Percentiles rank a stretch among this genome's conserved stretches.
phyloP scores from a whole-genome alignment of 2,797 vertebrate genomes.

The Rhyacichthys aspro region DNA sequence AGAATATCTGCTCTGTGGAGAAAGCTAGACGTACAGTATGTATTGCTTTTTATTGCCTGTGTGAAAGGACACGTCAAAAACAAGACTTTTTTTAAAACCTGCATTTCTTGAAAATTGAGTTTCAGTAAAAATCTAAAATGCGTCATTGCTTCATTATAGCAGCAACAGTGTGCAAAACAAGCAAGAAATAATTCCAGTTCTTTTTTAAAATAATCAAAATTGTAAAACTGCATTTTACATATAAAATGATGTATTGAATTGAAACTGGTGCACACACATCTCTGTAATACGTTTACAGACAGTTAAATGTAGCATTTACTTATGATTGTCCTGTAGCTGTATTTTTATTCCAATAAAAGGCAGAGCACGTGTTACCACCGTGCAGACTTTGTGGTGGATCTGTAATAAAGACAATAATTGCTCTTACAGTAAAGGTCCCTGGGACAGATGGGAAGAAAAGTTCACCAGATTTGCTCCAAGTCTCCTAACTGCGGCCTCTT shows the following conservation, averaged over 20 bases:
- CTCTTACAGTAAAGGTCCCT: conserved; percentile 12
- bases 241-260: no score
- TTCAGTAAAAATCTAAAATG: not conserved
- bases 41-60: not conserved
- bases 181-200: not conserved
- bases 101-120: not conserved
- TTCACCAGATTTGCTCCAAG: conserved; percentile 14
- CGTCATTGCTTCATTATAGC: not conserved
- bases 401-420: conserved; percentile 18
- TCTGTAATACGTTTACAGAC: conserved; percentile 3
- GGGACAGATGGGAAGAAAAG: conserved; percentile 15
- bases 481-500: conserved; percentile 19
- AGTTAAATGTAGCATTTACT: conserved; percentile 2
- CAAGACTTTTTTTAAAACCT: not conserved
- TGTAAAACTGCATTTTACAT: no score
- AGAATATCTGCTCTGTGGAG: conserved; percentile 9
- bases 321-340: not conserved
- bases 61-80: not conserved
- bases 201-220: no score
- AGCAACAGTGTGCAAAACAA: not conserved
- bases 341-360: conserved; percentile 6
- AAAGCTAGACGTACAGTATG: conserved; percentile 8
- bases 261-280: not conserved
- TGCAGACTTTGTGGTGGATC: conserved; percentile 14
- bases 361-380: not conserved